Evolutionary conservation across 2,797 vertebrate genomes (phyloP).

Genomic region (Anguilla anguilla): DNA sequence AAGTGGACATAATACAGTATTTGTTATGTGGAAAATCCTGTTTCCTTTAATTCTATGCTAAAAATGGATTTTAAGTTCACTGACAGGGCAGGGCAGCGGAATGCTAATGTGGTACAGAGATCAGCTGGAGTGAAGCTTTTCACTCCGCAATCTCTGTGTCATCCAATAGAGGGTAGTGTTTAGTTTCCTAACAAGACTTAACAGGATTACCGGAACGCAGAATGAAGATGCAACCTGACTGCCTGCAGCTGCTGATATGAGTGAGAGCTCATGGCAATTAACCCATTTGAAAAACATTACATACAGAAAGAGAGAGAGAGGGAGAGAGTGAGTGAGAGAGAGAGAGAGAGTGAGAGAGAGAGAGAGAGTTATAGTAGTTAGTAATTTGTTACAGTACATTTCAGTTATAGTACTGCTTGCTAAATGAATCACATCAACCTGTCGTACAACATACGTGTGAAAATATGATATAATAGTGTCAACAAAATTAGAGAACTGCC

Average conservation of each 20-base stretch:
- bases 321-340: slow-evolving; percentile 36
- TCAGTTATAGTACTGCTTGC: too few relatives aligned
- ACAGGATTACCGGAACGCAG: slow-evolving; percentile 43
- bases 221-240: slow-evolving; percentile 49
- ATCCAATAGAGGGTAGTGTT: slow-evolving; percentile 78
- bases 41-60: slow-evolving; percentile 12
- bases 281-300: background rate
- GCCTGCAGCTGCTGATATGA: slow-evolving; percentile 49
- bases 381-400: too few relatives aligned
- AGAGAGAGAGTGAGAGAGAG: slow-evolving; percentile 38
- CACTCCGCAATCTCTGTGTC: slow-evolving; percentile 56
- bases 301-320: slow-evolving; percentile 19
- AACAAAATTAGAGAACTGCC: slow-evolving; percentile 10
- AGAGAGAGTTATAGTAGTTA: slow-evolving; percentile 32
- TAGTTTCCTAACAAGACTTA: slow-evolving; percentile 61
- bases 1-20: background rate
- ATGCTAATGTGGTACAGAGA: background rate
- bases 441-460: too few relatives aligned
- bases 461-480: slow-evolving; percentile 6
- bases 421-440: too few relatives aligned
- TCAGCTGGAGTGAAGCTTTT: slow-evolving; percentile 30
- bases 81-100: slow-evolving; percentile 20
- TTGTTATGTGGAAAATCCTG: background rate
- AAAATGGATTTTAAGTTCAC: slow-evolving; percentile 45
- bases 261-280: slow-evolving; percentile 31